These are phyloP conservation scores for Leptosomus discolor DNA, from an alignment of 2,113 vertebrate species.

Conservation along the genomic window DNA sequence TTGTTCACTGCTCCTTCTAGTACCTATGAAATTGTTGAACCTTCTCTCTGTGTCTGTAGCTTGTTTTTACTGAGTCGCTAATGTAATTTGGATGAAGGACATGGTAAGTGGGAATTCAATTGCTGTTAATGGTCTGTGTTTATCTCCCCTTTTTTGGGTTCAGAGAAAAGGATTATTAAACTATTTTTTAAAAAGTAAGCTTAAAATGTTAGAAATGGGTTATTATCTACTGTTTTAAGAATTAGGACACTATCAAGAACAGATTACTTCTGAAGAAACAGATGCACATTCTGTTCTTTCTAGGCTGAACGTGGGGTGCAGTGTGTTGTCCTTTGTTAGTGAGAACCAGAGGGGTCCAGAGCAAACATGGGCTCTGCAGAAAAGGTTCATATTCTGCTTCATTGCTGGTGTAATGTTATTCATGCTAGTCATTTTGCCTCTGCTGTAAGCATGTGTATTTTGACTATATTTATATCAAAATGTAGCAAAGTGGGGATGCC, in stretches of 20 bases:
- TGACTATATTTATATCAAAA: not conserved
- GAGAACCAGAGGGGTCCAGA: not conserved
- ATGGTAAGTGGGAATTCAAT: not conserved
- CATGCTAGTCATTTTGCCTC: not conserved
- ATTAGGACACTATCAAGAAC: not conserved
- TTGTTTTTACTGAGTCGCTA: not conserved
- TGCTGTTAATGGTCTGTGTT: not conserved
- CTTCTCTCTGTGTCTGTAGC: not conserved
- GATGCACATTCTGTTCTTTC: not conserved
- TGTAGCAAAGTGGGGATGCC: not conserved
- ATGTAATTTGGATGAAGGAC: not conserved
- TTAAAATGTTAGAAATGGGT: not conserved
- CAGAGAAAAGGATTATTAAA: not conserved
- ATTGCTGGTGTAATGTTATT: not conserved
- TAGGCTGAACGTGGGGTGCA: not conserved
- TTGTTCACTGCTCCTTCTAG: not conserved
- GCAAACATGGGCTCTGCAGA: not conserved
- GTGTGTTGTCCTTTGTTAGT: not conserved
- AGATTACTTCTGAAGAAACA: not conserved
- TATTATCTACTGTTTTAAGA: not conserved
- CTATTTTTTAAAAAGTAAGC: not conserved
- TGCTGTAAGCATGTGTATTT: not conserved
- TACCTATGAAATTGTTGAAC: not conserved
- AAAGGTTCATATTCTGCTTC: not conserved
- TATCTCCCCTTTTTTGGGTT: not conserved